Percentiles rank a stretch among this genome's conserved stretches.
Evolutionary conservation across 2,888 invertebrate genomes (phyloP).

Genomic region (Leptothorax acervorum): DNA sequence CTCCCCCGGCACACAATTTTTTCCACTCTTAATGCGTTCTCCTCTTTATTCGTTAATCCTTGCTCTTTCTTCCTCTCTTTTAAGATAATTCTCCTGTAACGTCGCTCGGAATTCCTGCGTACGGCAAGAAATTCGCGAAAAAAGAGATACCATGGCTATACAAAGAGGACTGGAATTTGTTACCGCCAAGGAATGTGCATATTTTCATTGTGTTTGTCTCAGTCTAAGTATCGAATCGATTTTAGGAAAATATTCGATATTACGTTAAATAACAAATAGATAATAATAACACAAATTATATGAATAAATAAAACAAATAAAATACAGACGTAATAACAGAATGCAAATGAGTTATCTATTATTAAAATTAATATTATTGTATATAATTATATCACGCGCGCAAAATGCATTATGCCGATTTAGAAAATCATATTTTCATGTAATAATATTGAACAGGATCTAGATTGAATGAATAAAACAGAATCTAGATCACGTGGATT

Average conservation of each 20-base stretch:
- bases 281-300: background rate
- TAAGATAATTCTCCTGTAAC: slow-evolving; percentile 37
- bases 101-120: slow-evolving; percentile 49
- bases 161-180: slow-evolving; percentile 45
- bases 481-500: background rate
- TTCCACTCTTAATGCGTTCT: slow-evolving; percentile 30
- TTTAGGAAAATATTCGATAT: background rate
- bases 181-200: slow-evolving; percentile 45
- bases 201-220: slow-evolving; percentile 14
- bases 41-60: slow-evolving; percentile 42
- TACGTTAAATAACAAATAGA: background rate
- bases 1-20: slow-evolving; percentile 18
- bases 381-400: no score
- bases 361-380: background rate
- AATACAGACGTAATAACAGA: background rate
- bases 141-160: slow-evolving; percentile 21
- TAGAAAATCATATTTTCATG: slow-evolving; percentile 1
- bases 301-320: background rate
- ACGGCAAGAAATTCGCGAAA: slow-evolving; percentile 45
- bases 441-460: no score
- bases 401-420: background rate
- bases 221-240: slow-evolving; percentile 10
- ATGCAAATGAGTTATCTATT: background rate
- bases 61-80: slow-evolving; percentile 32
- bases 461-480: background rate